Percentiles rank a stretch among this genome's conserved stretches.
phyloP scores from a whole-genome alignment of 2,888 invertebrate genomes.

The Caenorhabditis afra region DNA sequence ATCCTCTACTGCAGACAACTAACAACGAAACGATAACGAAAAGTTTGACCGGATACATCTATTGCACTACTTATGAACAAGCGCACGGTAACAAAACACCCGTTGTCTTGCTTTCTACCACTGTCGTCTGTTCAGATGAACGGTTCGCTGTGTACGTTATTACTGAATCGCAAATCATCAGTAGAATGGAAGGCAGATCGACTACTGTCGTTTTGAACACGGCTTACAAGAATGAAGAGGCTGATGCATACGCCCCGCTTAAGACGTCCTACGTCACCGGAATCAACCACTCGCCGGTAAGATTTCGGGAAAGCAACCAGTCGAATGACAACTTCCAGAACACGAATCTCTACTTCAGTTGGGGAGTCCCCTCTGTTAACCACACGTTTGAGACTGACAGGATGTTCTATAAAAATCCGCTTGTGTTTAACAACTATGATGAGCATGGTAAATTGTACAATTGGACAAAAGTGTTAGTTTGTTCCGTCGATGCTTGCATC shows the following conservation, averaged over 20 bases:
- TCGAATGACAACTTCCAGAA: not conserved
- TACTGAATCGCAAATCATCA: not conserved
- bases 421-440: not conserved
- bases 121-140: not conserved
- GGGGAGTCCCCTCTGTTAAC: not conserved
- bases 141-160: conserved; percentile 13
- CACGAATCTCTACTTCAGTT: conserved; percentile 11
- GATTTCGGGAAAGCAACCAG: too few relatives aligned
- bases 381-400: not conserved
- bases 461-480: not conserved
- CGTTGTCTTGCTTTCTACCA: too few relatives aligned
- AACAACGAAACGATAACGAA: not conserved
- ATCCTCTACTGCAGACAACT: not conserved
- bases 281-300: not conserved
- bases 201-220: conserved; percentile 15
- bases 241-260: too few relatives aligned
- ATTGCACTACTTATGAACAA: conserved; percentile 3
- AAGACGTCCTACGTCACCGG: conserved; percentile 16
- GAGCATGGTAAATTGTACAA: not conserved
- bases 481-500: too few relatives aligned
- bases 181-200: not conserved
- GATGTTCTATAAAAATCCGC: conserved; percentile 7
- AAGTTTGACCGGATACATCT: conserved; percentile 10
- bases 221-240: too few relatives aligned
- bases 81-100: not conserved